These are phyloP conservation scores for Chironomus tepperi DNA, from an alignment of 1,140 invertebrate genomes.

Conservation along the genomic window DNA sequence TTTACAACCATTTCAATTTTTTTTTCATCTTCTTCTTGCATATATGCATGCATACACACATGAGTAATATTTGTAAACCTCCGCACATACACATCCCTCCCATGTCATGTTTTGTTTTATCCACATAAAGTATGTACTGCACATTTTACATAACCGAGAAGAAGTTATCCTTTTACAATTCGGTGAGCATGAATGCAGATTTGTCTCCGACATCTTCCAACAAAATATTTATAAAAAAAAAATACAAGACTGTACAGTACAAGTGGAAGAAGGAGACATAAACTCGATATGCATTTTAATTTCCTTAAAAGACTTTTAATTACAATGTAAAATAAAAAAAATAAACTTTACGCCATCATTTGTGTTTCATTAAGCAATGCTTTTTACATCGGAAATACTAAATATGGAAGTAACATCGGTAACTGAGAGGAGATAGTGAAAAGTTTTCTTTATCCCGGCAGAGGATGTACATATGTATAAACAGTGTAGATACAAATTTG, in stretches of 20 bases:
- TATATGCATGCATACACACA: too few species aligned
- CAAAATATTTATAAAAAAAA: too few species aligned
- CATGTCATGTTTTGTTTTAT: too few species aligned
- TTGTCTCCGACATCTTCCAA: neutral
- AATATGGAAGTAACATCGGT: neutral
- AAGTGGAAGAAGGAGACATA: neutral
- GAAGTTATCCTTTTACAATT: slow-evolving; percentile 1
- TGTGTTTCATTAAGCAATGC: slow-evolving; percentile 19
- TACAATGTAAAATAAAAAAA: slow-evolving; percentile 16
- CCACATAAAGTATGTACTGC: too few species aligned
- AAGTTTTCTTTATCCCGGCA: neutral
- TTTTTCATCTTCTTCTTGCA: too few species aligned
- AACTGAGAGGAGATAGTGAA: neutral
- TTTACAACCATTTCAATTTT: too few species aligned
- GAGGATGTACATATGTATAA: neutral
- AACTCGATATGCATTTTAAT: slow-evolving; percentile 22
- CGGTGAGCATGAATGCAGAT: slow-evolving; percentile 11
- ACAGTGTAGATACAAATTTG: too few species aligned
- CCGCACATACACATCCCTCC: too few species aligned
- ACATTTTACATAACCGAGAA: neutral
- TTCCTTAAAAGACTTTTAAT: slow-evolving; percentile 17
- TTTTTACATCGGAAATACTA: neutral
- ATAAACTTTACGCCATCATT: neutral
- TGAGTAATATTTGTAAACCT: too few species aligned
- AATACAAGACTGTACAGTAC: too few species aligned